phyloP scores from a whole-genome alignment of 2,113 vertebrate genomes.

The Dissostichus mawsoni region DNA sequence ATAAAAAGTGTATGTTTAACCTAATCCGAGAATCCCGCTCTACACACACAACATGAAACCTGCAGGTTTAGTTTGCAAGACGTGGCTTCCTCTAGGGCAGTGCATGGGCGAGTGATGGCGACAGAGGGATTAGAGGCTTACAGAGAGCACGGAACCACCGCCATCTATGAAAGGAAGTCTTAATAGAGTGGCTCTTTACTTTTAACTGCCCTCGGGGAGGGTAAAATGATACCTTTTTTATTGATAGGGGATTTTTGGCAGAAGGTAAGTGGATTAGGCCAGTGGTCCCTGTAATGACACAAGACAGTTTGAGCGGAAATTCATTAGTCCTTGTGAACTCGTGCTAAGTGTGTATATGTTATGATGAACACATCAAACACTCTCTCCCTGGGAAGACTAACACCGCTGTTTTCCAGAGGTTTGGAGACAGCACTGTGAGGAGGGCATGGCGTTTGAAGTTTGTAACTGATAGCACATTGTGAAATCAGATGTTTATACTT shows the following conservation, averaged over 20 bases:
- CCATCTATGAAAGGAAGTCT: constrained; percentile 78
- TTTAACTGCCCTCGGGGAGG: constrained; percentile 67
- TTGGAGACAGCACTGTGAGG: constrained; percentile 13
- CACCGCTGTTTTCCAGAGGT: constrained; percentile 15
- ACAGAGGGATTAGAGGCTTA: constrained; percentile 82
- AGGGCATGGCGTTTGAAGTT: neutral
- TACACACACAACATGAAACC: constrained; percentile 66
- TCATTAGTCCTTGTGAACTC: constrained; percentile 58
- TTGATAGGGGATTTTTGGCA: constrained; percentile 70
- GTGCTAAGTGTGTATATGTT: constrained; percentile 43
- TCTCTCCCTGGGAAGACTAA: constrained; percentile 19
- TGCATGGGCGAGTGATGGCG: constrained; percentile 74
- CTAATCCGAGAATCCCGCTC: constrained; percentile 56
- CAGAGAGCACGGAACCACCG: constrained; percentile 69
- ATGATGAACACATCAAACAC: constrained; percentile 46
- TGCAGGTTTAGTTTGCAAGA: constrained; percentile 73
- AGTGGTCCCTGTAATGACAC: constrained; percentile 51
- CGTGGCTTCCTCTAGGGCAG: constrained; percentile 71
- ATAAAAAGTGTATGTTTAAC: constrained; percentile 65
- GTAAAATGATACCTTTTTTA: constrained; percentile 78
- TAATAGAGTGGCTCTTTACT: constrained; percentile 73
- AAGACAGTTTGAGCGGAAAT: constrained; percentile 55
- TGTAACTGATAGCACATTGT: constrained; percentile 22
- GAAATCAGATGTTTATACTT: constrained; percentile 37
- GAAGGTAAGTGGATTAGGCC: constrained; percentile 76